These are phyloP conservation scores for Plecturocebus donacophilus DNA, from an alignment of 2,113 vertebrate species.

Conservation along the genomic window DNA sequence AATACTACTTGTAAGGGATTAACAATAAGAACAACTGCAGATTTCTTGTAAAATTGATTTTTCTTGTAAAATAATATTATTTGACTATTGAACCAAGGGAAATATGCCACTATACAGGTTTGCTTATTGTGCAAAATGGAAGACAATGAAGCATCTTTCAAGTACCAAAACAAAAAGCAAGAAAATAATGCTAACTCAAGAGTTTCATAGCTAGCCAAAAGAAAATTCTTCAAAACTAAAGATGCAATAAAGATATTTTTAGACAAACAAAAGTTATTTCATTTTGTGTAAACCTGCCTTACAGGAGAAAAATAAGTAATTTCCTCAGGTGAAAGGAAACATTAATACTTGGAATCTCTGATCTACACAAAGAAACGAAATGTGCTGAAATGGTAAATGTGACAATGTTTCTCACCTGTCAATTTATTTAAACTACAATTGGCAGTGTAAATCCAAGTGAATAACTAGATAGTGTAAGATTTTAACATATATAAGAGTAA, in stretches of 20 bases:
- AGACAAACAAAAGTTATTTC: neutral
- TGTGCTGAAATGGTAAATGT: neutral
- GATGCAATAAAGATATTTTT: neutral
- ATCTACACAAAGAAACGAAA: neutral
- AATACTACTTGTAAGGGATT: neutral
- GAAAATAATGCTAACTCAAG: neutral
- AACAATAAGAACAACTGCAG: neutral
- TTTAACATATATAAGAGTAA: neutral
- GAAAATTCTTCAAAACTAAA: neutral
- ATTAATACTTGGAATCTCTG: neutral
- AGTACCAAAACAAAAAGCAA: neutral
- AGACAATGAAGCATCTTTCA: neutral
- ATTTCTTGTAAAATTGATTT: neutral
- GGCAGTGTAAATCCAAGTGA: neutral
- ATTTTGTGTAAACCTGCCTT: neutral
- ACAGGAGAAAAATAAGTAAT: neutral
- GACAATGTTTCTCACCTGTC: neutral
- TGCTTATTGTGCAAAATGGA: neutral
- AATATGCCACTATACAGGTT: neutral
- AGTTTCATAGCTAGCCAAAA: no score
- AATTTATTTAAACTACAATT: neutral
- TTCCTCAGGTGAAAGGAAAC: neutral
- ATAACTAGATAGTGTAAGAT: neutral
- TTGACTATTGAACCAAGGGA: neutral
- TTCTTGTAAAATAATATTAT: neutral